These are phyloP conservation scores for Cydia strobilella DNA, from an alignment of 1,140 invertebrate genomes.

Conservation along the genomic window DNA sequence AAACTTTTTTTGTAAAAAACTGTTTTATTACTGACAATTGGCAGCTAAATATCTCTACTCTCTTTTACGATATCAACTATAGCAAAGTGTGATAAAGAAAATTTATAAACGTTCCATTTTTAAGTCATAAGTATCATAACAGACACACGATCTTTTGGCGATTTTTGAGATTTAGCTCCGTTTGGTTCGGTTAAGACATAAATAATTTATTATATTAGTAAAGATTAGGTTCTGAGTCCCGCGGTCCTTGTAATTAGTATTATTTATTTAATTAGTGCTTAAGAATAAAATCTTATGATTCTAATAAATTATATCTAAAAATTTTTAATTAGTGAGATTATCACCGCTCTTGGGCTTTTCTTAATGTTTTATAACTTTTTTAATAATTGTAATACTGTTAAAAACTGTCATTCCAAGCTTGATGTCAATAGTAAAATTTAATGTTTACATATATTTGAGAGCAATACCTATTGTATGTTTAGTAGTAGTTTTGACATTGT, in stretches of 20 bases:
- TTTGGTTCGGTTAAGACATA: neutral
- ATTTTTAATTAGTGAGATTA: slow-evolving; percentile 51
- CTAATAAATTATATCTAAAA: slow-evolving; percentile 43
- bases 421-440: slow-evolving; percentile 37
- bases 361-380: slow-evolving; percentile 42
- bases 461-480: slow-evolving; percentile 27
- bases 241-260: slow-evolving; percentile 72
- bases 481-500: slow-evolving; percentile 32
- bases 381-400: slow-evolving; percentile 41
- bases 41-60: slow-evolving; percentile 1
- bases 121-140: no score
- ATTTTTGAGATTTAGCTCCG: no score
- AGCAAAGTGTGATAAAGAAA: neutral
- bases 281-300: slow-evolving; percentile 64
- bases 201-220: slow-evolving; percentile 30
- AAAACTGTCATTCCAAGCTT: slow-evolving; percentile 66
- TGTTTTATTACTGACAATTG: neutral
- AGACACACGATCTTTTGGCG: no score
- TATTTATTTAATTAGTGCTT: slow-evolving; percentile 77
- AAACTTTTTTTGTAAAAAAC: no score
- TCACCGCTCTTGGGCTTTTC: slow-evolving; percentile 54
- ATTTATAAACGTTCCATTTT: neutral
- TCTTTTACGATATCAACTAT: neutral
- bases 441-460: slow-evolving; percentile 37
- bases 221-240: slow-evolving; percentile 35